Conservation (phyloP, 2,113 vertebrate species). For the Trematomus loennbergii region DNA sequence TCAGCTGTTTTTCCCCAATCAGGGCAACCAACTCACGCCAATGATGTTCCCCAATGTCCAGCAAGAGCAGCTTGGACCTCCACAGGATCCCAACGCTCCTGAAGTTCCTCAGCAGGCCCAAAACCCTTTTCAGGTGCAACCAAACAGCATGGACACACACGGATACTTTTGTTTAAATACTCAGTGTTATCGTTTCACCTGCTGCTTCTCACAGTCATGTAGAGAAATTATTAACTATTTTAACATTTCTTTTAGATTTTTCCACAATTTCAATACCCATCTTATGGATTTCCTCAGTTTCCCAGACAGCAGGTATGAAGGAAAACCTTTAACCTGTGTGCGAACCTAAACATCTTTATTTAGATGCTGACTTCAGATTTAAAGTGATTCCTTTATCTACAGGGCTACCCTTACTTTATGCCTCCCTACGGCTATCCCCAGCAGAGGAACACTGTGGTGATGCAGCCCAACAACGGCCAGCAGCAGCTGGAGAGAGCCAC, state of each 20-base stretch:
- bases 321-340: slow-evolving; percentile 3
- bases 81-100: slow-evolving; percentile 70
- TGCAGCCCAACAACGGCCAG: slow-evolving; percentile 73
- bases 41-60: slow-evolving; percentile 72
- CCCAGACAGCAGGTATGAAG: slow-evolving; percentile 76
- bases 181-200: not conserved
- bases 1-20: slow-evolving; percentile 73
- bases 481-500: slow-evolving; percentile 73
- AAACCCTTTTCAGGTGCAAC: slow-evolving; percentile 78
- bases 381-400: not conserved
- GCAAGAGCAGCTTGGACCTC: slow-evolving; percentile 72
- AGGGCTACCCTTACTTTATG: slow-evolving; percentile 80
- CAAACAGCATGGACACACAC: not conserved
- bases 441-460: slow-evolving; percentile 65
- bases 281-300: slow-evolving; percentile 72
- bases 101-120: slow-evolving; percentile 66
- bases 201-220: not conserved
- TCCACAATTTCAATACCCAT: slow-evolving; percentile 75
- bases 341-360: not conserved
- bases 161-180: not conserved
- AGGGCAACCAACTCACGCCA: slow-evolving; percentile 75
- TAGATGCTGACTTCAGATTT: not conserved
- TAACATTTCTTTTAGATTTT: slow-evolving; percentile 62
- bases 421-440: slow-evolving; percentile 77
- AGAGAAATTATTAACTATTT: not conserved